A percentile compares a stretch with the other conserved stretches of the same genome.
phyloP scores from a whole-genome alignment of 2,888 invertebrate genomes.

The Agonopterix subpropinquella region DNA sequence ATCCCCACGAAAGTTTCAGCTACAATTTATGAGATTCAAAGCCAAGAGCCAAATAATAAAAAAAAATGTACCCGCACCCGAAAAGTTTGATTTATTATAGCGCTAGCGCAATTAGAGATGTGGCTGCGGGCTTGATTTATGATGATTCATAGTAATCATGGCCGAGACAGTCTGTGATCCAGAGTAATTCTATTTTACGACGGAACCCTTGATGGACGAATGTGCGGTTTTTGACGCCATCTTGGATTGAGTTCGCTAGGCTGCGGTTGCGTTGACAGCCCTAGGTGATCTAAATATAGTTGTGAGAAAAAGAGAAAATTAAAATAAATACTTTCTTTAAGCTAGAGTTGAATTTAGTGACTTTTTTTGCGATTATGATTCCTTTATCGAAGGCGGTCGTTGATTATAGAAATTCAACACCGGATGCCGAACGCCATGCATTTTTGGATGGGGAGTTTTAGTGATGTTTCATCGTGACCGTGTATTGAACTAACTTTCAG shows the following conservation, averaged over 20 bases:
- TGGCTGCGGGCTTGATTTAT: slow-evolving; percentile 70
- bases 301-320: background rate
- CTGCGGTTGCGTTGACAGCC: slow-evolving; percentile 27
- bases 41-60: slow-evolving; percentile 8
- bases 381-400: no score
- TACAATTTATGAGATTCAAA: slow-evolving; percentile 38
- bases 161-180: slow-evolving; percentile 50
- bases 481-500: no score
- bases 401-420: no score
- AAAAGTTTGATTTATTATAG: slow-evolving; percentile 65
- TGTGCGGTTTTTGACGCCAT: slow-evolving; percentile 53
- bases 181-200: slow-evolving; percentile 62
- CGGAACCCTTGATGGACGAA: slow-evolving; percentile 47
- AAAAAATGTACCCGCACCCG: slow-evolving; percentile 53
- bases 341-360: no score
- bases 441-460: no score
- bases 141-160: slow-evolving; percentile 65
- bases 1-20: slow-evolving; percentile 39
- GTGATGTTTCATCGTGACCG: no score
- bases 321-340: no score
- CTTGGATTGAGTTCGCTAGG: slow-evolving; percentile 37
- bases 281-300: slow-evolving; percentile 5
- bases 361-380: no score
- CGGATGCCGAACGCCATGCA: no score
- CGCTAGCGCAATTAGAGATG: slow-evolving; percentile 59